phyloP scores from a whole-genome alignment of 2,113 vertebrate genomes.

The Anarhynchus alexandrinus region DNA sequence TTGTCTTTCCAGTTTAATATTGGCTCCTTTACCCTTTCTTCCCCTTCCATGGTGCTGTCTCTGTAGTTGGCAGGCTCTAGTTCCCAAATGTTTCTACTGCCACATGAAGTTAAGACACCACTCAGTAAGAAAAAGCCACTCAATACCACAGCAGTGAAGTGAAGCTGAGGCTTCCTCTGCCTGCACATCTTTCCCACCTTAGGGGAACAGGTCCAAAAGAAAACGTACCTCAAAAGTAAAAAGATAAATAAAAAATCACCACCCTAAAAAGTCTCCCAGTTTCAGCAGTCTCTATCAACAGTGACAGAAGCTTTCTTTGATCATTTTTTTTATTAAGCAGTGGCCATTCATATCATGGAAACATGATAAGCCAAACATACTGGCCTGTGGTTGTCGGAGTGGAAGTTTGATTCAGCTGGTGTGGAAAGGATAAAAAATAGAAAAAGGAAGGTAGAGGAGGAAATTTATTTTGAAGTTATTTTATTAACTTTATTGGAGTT shows the following conservation, averaged over 20 bases:
- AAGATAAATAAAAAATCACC: background rate
- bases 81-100: background rate
- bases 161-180: background rate
- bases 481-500: background rate
- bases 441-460: background rate
- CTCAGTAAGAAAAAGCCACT: background rate
- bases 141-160: background rate
- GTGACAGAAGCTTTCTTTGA: constrained; percentile 44
- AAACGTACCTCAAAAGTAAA: background rate
- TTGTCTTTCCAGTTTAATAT: background rate
- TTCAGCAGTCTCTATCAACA: background rate
- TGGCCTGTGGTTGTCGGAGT: background rate
- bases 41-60: background rate
- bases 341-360: background rate
- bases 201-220: background rate
- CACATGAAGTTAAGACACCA: background rate
- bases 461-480: background rate
- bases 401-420: background rate
- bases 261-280: background rate
- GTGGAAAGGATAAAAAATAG: background rate
- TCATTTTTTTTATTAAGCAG: constrained; percentile 60
- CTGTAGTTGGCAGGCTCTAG: background rate
- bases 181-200: background rate
- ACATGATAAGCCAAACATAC: constrained; percentile 25
- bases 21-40: background rate